Evolutionary conservation across 1,140 invertebrate species (phyloP), one percentile per base, ranked within the genome.

Genomic region (Penaeus indicus): DNA sequence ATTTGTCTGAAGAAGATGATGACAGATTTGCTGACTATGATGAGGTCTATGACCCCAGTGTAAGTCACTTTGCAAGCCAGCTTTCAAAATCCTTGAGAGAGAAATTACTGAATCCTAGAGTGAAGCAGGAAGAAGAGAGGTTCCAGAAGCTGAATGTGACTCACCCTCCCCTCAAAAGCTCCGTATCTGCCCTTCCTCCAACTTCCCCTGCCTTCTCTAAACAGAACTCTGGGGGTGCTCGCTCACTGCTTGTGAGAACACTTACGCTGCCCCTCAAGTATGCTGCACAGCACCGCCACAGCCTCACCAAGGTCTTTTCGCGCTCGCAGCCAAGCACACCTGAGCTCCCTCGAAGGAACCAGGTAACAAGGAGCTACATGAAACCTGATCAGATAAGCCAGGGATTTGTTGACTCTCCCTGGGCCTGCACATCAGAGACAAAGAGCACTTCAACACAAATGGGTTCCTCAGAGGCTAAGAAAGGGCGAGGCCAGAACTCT

Each of bases 311-410:
- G 62, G 89, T 85, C 69, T 88, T 91, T 69, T 91, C 90, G 1
- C 85, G 90, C 67, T 91, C 90, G 11, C 90, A 91, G 32, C 90
- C 90, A 21, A 90, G 88, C n/a, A 88, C 89, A 3, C 90, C 90
- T 25, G 90, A 88, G 27, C 72, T 91, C 18, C 86, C 85, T 47
- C 85, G 90, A 25, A 88, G 89, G 16, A 87, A 86, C 32, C 75
- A 84, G 27, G 80, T 89, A 61, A 61, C 85, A 8, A 90, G 81
- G 54, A 90, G 89, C 75, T 90, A 87, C 38, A 61, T 90, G 63
- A 88, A 77, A 22, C 90, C 90, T n/a, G 87, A 89, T 61, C 86
- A 89, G 19, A 78, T 86, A 21, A 90, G 84, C 25, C 42, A 72
- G 67, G 83, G 60, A 38, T n/a, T 86, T 27, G 67, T 25, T 67